Evolutionary conservation across 2,113 vertebrate genomes (phyloP), one percentile per base, ranked within the genome.

Genomic region (Lipotes vexillifer): DNA sequence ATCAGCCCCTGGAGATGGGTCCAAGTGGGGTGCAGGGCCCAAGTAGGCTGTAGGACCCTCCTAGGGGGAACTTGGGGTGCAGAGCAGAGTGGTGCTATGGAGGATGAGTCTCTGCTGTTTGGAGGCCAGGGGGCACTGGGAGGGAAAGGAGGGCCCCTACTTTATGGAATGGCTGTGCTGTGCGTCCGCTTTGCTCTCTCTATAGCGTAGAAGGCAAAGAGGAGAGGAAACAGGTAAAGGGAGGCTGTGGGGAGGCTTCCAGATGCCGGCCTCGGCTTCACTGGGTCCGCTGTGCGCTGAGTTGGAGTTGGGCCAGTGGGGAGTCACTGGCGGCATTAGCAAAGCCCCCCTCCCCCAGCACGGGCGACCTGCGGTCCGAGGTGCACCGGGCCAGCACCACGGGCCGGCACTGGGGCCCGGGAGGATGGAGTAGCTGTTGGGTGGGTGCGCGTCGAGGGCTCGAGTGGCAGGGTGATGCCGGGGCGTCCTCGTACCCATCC

Each of bases 41-140:
- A n/a, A n/a, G n/a, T n/a, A n/a, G 29, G 17, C 65, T 80, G 0
- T n/a, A 36, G n/a, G 69, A 55, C 57, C 9, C 57, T 87, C 14
- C 20, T 59, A 6, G 55, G 90, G 27, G 20, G 20, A 55, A 15
- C 21, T 31, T 41, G 25, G 41, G 20, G 68, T 72, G 21, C 21
- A 8, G 63, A n/a, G 7, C 14, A 49, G 17, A 8, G 29, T 11
- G 0, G 0, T 55, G 21, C 41, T 2, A 0, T 12, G 44, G 84
- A 61, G 38, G 44, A 27, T 23, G 52, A 27, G 41, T n/a, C 18
- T 23, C 23, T 27, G 38, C 46, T 55, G 11, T 18, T 61, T 23
- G 65, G 89, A 59, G 29, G 25, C 27, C 25, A 9, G 13, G 38
- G 6, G 38, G 2, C 46, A 52, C 49, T 5, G 13, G 4, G 29